Evolutionary conservation across 1,140 invertebrate genomes (phyloP).

Genomic region (Lordiphosa clarofinis): DNA sequence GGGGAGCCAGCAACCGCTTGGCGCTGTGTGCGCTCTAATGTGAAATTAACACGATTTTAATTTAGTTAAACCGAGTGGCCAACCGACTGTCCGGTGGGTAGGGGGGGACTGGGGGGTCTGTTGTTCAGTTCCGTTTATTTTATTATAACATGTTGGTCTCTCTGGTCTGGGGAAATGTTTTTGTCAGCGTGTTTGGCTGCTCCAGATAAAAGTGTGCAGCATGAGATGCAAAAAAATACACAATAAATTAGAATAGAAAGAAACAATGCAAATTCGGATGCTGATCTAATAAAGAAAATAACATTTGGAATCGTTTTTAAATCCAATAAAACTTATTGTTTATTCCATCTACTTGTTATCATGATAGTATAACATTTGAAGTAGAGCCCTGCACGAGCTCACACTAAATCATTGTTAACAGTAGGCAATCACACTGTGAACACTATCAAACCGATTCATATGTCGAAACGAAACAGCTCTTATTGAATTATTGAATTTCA

Average conservation of each 20-base stretch:
- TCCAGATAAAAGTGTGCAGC: conserved; percentile 36
- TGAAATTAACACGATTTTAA: conserved; percentile 78
- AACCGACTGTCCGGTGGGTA: conserved; percentile 44
- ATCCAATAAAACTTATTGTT: too few relatives aligned
- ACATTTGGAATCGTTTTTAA: too few relatives aligned
- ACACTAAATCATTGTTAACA: too few relatives aligned
- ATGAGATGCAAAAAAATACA: conserved; percentile 16
- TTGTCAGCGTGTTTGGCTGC: conserved; percentile 4
- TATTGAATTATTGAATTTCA: too few relatives aligned
- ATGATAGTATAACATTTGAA: too few relatives aligned
- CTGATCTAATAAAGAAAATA: too few relatives aligned
- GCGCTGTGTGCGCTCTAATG: conserved; percentile 71
- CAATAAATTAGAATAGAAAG: conserved; percentile 12
- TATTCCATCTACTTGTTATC: too few relatives aligned
- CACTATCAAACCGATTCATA: too few relatives aligned
- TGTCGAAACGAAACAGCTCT: too few relatives aligned
- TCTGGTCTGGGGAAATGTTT: conserved; percentile 43
- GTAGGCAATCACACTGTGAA: too few relatives aligned
- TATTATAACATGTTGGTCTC: conserved; percentile 28
- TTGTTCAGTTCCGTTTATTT: conserved; percentile 4
- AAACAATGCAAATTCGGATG: too few relatives aligned
- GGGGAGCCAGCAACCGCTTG: conserved; percentile 27
- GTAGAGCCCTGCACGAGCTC: too few relatives aligned
- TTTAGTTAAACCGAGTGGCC: conserved; percentile 75
- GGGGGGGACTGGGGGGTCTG: conserved; percentile 6